phyloP scores from a whole-genome alignment of 92 coral and sea anemone genomes.

The Muricea muricata region DNA sequence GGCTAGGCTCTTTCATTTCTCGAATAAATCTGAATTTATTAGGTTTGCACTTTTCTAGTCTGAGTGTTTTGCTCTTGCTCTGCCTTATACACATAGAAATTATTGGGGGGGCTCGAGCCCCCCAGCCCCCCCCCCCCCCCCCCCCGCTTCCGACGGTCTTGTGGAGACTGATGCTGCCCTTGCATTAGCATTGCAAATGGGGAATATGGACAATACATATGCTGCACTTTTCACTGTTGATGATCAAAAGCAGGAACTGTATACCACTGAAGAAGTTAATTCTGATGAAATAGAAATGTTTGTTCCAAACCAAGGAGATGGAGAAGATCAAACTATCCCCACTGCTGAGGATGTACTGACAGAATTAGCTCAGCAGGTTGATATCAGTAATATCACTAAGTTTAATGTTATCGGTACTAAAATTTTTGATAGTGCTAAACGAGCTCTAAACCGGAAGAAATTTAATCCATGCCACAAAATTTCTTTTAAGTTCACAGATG shows the following conservation, averaged over 20 bases:
- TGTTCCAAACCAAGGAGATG: not conserved
- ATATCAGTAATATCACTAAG: conserved; percentile 37
- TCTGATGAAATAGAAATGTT: conserved; percentile 21
- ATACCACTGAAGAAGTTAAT: conserved; percentile 3
- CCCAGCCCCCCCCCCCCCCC: too few relatives aligned
- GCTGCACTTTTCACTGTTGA: conserved; percentile 39
- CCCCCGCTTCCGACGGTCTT: too few relatives aligned
- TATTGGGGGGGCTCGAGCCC: too few relatives aligned
- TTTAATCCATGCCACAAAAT: conserved; percentile 27
- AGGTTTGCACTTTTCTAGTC: too few relatives aligned
- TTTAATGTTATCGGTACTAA: conserved; percentile 38
- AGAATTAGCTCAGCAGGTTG: conserved; percentile 37
- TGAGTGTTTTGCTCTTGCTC: too few relatives aligned
- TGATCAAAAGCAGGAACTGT: conserved; percentile 19
- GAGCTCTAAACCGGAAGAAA: not conserved
- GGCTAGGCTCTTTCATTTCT: too few relatives aligned
- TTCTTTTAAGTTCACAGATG: conserved; percentile 41
- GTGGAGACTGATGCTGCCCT: conserved; percentile 46
- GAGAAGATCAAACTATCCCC: conserved; percentile 24
- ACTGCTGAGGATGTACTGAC: conserved; percentile 13
- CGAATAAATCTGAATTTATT: too few relatives aligned
- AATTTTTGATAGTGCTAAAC: conserved; percentile 19
- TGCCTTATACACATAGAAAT: too few relatives aligned
- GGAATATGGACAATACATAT: conserved; percentile 21
- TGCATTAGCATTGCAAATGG: conserved; percentile 29